A percentile compares a stretch with the other conserved stretches of the same genome.
Conservation (phyloP, 2,797 vertebrate genomes). For the Danio choprae region DNA sequence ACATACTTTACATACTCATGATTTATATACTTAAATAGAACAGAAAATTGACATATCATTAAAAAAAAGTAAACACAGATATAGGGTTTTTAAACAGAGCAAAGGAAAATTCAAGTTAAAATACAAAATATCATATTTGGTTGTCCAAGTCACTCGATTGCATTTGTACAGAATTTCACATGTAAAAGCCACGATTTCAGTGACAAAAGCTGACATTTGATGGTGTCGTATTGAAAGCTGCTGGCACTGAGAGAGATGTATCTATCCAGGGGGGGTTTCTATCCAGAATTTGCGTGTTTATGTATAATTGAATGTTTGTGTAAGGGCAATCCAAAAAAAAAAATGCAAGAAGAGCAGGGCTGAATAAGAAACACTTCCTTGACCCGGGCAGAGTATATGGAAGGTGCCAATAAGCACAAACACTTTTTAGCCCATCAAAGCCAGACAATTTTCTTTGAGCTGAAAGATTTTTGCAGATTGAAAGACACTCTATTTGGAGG, state of each 20-base stretch:
- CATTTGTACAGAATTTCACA: background rate
- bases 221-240: background rate
- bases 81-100: background rate
- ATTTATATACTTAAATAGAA: too few species aligned
- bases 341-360: background rate
- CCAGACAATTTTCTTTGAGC: background rate
- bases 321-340: slow-evolving; percentile 40
- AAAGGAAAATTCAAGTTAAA: background rate
- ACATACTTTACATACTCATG: background rate
- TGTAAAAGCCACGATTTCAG: too few species aligned
- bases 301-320: slow-evolving; percentile 35
- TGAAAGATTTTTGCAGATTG: slow-evolving; percentile 32
- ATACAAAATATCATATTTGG: background rate
- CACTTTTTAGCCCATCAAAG: slow-evolving; percentile 15
- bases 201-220: background rate
- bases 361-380: slow-evolving; percentile 18
- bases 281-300: slow-evolving; percentile 1
- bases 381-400: slow-evolving; percentile 23
- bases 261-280: background rate
- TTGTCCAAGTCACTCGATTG: background rate
- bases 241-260: background rate
- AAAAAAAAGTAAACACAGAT: background rate
- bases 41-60: slow-evolving; percentile 43
- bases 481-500: slow-evolving; percentile 19
- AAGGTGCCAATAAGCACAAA: slow-evolving; percentile 8